Evolutionary conservation across 2,113 vertebrate genomes (phyloP).

Genomic region (Copsychus sechellarum): DNA sequence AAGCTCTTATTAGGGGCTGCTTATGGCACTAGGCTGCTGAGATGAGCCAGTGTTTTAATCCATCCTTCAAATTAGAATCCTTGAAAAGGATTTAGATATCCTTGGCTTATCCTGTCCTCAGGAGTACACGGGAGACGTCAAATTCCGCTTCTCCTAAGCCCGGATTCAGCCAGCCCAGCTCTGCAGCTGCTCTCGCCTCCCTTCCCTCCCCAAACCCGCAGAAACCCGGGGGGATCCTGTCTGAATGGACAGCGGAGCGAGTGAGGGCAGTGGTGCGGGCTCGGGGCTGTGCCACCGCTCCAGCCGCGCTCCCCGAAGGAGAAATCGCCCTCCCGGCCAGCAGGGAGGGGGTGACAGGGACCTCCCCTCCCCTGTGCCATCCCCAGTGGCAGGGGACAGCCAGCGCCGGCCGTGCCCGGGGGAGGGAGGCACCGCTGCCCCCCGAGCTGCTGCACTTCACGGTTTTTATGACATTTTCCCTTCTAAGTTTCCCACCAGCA

Average conservation of each 20-base stretch:
- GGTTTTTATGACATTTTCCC: neutral
- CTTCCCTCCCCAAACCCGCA: accelerated
- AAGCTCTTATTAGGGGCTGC: neutral
- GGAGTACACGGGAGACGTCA: neutral
- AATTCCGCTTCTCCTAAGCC: neutral
- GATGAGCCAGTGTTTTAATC: conserved; percentile 2
- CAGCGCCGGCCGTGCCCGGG: no score
- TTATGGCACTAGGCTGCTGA: neutral
- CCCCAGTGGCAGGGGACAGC: accelerated
- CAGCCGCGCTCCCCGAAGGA: no score
- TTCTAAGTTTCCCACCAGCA: neutral
- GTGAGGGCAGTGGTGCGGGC: accelerated
- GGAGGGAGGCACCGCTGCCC: neutral
- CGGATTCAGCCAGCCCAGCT: neutral
- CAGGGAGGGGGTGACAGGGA: neutral
- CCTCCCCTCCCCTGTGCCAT: accelerated
- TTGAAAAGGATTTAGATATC: neutral
- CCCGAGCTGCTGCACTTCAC: accelerated
- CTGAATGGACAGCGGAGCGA: accelerated
- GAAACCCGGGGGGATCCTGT: accelerated
- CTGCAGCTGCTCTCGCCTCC: neutral
- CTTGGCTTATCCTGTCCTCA: neutral
- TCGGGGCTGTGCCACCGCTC: accelerated
- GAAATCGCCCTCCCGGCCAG: neutral
- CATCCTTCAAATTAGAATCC: neutral